Evolutionary conservation across 2,113 vertebrate species (phyloP), one percentile per base, ranked within the genome.

Genomic region (Odontesthes bonariensis): DNA sequence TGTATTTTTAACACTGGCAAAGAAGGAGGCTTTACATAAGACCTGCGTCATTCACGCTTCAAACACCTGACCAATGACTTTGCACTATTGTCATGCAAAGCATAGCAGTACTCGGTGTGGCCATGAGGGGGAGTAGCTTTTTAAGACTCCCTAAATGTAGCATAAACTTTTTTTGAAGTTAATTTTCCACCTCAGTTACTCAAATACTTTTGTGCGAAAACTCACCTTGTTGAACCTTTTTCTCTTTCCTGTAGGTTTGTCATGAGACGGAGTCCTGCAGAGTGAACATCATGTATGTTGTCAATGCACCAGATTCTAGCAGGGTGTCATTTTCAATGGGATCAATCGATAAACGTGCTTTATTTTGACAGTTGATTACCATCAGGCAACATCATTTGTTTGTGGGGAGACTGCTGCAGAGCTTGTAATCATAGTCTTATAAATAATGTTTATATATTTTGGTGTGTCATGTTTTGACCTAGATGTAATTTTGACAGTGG

Each of bases 361-460:
- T 56, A 42, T 56, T 72, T 49, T 33, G 51, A 81, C 51, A 84
- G 35, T 59, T 62, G n/a, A 63, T 82, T 23, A 35, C 64, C n/a
- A 71, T 66, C 14, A 46, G 70, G 44, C 14, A 38, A 23, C 57
- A 46, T 47, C 14, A 73, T 79, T 68, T 67, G 55, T 83, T 64
- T 19, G 44, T 51, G 19, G 69, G 61, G 66, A 72, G 51, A 73
- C 44, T 49, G 44, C 72, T 82, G 62, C 75, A 68, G 58, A 77
- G 46, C 64, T 76, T 79, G 81, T 84, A 75, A 73, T 77, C 16
- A 66, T 73, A 78, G 79, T 82, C 42, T 51, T 89, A 81, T 86
- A 79, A 86, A 90, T 91, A 85, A 56, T 88, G 84, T 91, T 87
- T 84, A 89, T 87, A 81, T 86, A 73, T 84, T 74, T 82, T 72